Evolutionary conservation across 2,113 vertebrate species (phyloP).

Genomic region (Trematomus loennbergii): DNA sequence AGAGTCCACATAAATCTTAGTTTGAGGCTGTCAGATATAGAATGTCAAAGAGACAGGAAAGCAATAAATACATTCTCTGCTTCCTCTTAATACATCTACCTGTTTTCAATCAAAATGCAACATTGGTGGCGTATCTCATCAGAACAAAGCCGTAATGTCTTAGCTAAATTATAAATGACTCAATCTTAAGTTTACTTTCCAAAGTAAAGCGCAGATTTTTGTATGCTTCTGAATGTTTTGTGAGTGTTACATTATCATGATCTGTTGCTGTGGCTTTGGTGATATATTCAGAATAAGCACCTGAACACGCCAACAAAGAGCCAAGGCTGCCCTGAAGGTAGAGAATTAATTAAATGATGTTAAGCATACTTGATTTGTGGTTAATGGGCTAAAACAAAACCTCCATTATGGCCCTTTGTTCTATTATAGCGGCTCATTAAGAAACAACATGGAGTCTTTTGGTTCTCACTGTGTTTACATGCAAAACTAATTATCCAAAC

Average conservation of each 20-base stretch:
- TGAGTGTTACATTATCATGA: neutral
- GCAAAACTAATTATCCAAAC: neutral
- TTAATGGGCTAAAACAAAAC: constrained; percentile 9
- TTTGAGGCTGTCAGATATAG: neutral
- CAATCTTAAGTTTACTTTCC: neutral
- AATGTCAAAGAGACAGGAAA: neutral
- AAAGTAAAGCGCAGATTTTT: neutral
- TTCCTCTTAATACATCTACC: constrained; percentile 13
- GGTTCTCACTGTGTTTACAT: neutral
- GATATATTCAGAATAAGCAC: neutral
- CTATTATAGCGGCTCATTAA: neutral
- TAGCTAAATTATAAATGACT: neutral
- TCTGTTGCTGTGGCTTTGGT: neutral
- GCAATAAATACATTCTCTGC: constrained; percentile 39
- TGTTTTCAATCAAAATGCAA: neutral
- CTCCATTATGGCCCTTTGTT: constrained; percentile 13
- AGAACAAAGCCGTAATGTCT: neutral
- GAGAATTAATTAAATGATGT: neutral
- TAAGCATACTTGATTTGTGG: neutral
- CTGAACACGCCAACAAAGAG: neutral
- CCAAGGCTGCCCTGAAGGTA: neutral
- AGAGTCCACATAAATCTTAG: constrained; percentile 17
- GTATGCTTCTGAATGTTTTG: neutral
- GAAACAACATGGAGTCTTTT: neutral
- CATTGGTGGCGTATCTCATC: neutral